Conservation (phyloP, 2,888 invertebrate genomes). For the Tuberolachnus salignus region DNA sequence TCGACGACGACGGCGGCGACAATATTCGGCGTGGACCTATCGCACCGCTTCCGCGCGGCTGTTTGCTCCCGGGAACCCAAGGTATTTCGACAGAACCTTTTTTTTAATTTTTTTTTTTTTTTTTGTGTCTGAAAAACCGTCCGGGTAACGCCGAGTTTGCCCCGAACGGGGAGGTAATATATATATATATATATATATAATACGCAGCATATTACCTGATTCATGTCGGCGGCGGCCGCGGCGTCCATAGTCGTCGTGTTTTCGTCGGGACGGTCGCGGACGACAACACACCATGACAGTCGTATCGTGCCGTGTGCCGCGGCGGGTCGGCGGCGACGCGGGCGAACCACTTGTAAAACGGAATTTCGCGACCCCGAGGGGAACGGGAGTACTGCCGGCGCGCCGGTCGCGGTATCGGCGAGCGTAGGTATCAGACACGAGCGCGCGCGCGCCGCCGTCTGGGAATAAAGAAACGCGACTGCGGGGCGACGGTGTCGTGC, state of each 20-base stretch:
- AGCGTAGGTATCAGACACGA: neutral
- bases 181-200: too few relatives aligned
- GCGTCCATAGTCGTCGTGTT: conserved; percentile 4
- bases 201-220: conserved; percentile 4
- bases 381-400: neutral
- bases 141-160: too few relatives aligned
- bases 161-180: too few relatives aligned
- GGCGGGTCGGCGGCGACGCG: neutral
- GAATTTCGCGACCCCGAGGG: too few relatives aligned
- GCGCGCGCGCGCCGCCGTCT: neutral
- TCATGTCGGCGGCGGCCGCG: neutral
- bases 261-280: conserved; percentile 10
- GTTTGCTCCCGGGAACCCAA: too few relatives aligned
- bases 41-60: too few relatives aligned
- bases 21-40: too few relatives aligned
- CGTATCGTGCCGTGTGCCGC: neutral
- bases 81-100: too few relatives aligned
- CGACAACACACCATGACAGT: conserved; percentile 8
- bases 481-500: neutral
- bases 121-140: too few relatives aligned
- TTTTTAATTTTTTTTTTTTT: too few relatives aligned
- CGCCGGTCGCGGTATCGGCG: neutral
- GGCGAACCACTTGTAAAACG: too few relatives aligned
- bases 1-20: too few relatives aligned
- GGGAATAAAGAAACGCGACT: conserved; percentile 8